Conservation (phyloP, 2,113 vertebrate genomes). For the Albula goreensis region DNA sequence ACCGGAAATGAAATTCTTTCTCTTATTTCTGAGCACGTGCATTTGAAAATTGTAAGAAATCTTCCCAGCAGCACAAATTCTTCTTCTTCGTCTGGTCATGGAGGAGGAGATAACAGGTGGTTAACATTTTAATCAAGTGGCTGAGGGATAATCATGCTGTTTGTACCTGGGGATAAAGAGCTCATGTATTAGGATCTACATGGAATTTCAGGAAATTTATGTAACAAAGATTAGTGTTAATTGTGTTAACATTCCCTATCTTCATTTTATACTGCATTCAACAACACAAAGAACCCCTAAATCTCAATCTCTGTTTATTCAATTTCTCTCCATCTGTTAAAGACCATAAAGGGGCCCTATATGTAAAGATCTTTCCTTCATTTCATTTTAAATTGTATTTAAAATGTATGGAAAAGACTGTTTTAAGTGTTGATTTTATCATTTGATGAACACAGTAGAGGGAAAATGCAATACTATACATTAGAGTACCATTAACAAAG, state of each 20-base stretch:
- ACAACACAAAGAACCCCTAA: neutral
- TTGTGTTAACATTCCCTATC: neutral
- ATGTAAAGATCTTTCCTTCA: neutral
- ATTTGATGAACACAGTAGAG: too few species aligned
- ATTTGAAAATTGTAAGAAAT: conserved; percentile 17
- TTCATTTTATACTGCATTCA: neutral
- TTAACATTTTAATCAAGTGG: conserved; percentile 32
- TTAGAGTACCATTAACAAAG: neutral
- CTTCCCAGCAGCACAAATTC: neutral
- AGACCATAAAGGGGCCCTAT: neutral
- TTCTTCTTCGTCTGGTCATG: neutral
- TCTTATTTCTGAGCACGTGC: conserved; percentile 8
- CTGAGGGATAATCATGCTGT: neutral
- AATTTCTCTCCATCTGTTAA: neutral
- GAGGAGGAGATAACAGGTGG: conserved; percentile 3
- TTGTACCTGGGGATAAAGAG: neutral
- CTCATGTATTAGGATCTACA: neutral
- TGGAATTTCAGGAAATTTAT: neutral
- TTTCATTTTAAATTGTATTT: neutral
- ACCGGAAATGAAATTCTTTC: conserved; percentile 4
- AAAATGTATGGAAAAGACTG: too few species aligned
- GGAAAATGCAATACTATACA: too few species aligned
- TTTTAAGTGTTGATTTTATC: too few species aligned
- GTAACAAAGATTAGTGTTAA: neutral
- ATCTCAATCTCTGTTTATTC: neutral